Conservation (phyloP, 2,113 vertebrate genomes). For the Ia io region DNA sequence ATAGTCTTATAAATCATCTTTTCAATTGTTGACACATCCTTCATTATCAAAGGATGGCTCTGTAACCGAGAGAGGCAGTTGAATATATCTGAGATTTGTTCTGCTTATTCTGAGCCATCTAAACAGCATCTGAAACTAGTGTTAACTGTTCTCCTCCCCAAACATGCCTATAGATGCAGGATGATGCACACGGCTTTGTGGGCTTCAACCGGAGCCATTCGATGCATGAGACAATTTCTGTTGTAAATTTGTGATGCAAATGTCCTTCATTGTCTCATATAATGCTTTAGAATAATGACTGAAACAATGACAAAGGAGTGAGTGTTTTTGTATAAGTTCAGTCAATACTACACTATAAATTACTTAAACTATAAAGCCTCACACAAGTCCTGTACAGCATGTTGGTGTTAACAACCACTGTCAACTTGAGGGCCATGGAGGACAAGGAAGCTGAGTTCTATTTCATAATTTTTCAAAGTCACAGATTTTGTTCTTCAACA, state of each 20-base stretch:
- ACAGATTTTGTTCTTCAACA: slow-evolving; percentile 7
- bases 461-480: background rate
- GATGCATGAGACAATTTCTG: background rate
- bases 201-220: accelerated
- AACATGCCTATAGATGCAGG: background rate
- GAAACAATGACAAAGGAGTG: background rate
- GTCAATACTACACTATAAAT: no score
- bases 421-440: background rate
- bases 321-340: background rate
- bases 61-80: background rate
- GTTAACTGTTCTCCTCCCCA: background rate
- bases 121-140: background rate
- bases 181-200: accelerated
- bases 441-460: background rate
- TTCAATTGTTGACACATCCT: background rate
- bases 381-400: accelerated
- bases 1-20: background rate
- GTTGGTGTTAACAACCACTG: no score
- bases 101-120: background rate
- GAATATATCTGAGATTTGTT: background rate
- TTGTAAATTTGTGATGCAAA: background rate
- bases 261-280: background rate
- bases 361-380: background rate
- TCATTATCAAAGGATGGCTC: background rate
- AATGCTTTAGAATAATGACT: background rate